A percentile compares a stretch with the other conserved stretches of the same genome.
Evolutionary conservation across 1,140 invertebrate species (phyloP).

Genomic region (Aplysia californica): DNA sequence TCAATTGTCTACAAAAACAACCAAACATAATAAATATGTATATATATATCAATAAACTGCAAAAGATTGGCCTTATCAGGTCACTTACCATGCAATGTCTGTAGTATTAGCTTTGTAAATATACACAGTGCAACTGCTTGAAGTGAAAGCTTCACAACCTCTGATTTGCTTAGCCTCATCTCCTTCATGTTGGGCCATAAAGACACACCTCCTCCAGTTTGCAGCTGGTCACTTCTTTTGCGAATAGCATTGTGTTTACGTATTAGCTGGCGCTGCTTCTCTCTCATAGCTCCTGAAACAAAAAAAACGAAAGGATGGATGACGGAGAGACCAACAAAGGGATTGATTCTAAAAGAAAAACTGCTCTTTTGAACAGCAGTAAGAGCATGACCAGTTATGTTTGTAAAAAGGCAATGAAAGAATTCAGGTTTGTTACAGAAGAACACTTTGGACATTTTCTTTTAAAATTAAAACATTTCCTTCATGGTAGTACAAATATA

Average conservation of each 20-base stretch:
- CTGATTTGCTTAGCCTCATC: background rate
- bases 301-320: background rate
- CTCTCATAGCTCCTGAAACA: background rate
- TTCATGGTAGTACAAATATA: no score
- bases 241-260: background rate
- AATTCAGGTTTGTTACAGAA: background rate
- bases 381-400: background rate
- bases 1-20: background rate
- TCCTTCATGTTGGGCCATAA: constrained; percentile 17
- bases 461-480: background rate
- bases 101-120: background rate
- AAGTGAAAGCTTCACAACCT: background rate
- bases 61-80: background rate
- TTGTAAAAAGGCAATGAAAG: background rate
- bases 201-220: constrained; percentile 4
- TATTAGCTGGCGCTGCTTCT: constrained; percentile 8
- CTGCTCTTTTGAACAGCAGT: background rate
- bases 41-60: no score
- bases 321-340: background rate
- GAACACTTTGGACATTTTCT: background rate
- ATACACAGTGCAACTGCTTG: background rate
- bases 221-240: constrained; percentile 1
- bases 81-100: constrained; percentile 7
- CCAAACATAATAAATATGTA: background rate
- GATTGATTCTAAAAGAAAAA: background rate